phyloP scores from a whole-genome alignment of 2,888 invertebrate species.

The Mallateleia sp. region DNA sequence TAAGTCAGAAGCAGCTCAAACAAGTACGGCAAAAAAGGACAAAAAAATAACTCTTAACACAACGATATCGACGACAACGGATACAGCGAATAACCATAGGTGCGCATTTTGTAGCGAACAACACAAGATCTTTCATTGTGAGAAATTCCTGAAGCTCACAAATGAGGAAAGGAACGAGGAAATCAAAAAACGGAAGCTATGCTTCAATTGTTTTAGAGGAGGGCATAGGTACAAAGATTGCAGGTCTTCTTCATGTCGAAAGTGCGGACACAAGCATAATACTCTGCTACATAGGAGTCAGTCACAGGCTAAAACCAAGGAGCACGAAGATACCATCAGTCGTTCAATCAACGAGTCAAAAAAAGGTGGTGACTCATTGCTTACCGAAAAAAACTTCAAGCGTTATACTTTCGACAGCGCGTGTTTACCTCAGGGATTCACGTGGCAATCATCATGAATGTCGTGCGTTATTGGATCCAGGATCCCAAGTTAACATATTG shows the following conservation, averaged over 20 bases:
- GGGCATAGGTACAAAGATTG: neutral
- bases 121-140: neutral
- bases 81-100: neutral
- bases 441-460: no score
- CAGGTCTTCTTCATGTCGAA: neutral
- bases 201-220: neutral
- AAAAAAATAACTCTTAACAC: neutral
- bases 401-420: no score
- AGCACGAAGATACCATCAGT: no score
- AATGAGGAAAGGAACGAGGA: neutral
- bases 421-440: no score
- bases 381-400: no score
- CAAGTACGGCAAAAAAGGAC: neutral
- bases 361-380: no score
- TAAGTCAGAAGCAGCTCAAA: neutral
- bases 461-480: no score
- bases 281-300: neutral
- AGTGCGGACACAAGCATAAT: slow-evolving; percentile 4
- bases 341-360: no score
- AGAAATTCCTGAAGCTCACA: neutral
- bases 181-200: neutral
- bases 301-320: no score
- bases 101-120: neutral
- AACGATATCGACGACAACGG: neutral
- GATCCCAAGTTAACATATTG: no score